Conservation (phyloP, 2,113 vertebrate genomes). For the Amblyopsis rosae region DNA sequence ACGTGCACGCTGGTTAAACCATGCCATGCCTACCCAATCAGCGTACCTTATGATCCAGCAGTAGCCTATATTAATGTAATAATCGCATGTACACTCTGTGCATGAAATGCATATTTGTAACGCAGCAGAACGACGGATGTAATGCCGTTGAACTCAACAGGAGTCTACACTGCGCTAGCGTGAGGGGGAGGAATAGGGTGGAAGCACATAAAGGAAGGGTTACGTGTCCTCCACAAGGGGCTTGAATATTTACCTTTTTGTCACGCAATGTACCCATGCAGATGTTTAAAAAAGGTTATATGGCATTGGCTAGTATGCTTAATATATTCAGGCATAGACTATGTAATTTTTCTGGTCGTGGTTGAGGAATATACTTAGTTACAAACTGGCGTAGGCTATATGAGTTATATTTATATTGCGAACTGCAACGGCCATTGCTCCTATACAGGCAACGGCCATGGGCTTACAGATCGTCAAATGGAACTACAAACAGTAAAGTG, state of each 20-base stretch:
- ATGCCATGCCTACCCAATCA: constrained; percentile 45
- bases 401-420: background rate
- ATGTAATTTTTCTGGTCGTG: background rate
- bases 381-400: background rate
- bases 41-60: constrained; percentile 26
- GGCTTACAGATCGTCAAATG: background rate
- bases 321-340: background rate
- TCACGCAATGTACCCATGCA: constrained; percentile 61
- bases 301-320: constrained; percentile 13
- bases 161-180: constrained; percentile 38
- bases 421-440: background rate
- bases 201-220: constrained; percentile 59
- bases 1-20: constrained; percentile 59
- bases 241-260: constrained; percentile 75
- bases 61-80: background rate
- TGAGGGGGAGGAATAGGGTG: constrained; percentile 44
- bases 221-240: constrained; percentile 68
- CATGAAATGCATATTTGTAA: background rate
- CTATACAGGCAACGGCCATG: background rate
- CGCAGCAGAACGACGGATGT: background rate
- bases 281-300: constrained; percentile 1
- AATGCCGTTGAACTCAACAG: constrained; percentile 24
- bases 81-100: background rate
- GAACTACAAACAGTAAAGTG: background rate
- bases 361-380: background rate